Evolutionary conservation across 2,113 vertebrate species (phyloP), one percentile per base, ranked within the genome.

Genomic region (Uropsilus gracilis): DNA sequence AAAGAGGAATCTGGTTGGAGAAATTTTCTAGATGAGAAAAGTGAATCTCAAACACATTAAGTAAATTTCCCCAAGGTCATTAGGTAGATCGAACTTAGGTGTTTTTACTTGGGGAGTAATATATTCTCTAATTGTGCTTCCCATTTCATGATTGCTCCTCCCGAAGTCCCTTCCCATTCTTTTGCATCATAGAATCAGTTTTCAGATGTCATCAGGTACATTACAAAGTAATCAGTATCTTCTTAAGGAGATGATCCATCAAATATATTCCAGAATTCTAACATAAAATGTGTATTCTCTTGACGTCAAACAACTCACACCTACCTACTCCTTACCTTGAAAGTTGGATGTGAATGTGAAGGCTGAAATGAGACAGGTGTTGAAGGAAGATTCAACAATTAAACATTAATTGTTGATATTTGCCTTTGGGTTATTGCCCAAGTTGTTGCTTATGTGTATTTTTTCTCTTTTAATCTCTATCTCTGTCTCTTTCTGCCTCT

Each of bases 261-360:
- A 95, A 78, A 87, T 78, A 53, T 24, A 28, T 59, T 89, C 39
- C 48, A 86, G 39, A 66, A 61, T 87, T 75, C 18, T 64, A 66
- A 42, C 69, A 75, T 64, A 76, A 84, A 95, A 78, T 94, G 14
- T 80, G 94, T 86, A 78, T 85, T 53, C 46, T 95, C 37, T 90
- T 83, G 46, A 86, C 80, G 72, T 86, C 68, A 81, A 81, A 72
- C 14, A 78, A 37, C 61, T 66, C 3, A 72, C 6, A 50, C 83
- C 18, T 57, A 50, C n/a, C 5, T 89, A 20, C 17, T 86, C 46
- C 34, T 73, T 81, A 84, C 22, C 30, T 78, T 6, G 37, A 13
- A 72, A 46, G 20, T 18, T 93, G 46, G 22, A 6, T 86, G 72
- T 82, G 46, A 76, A 76, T 75, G 13, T 71, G 55, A n/a, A 94